These are phyloP conservation scores for Camptogramma bilineatum DNA, from an alignment of 2,888 invertebrate genomes.

Conservation along the genomic window DNA sequence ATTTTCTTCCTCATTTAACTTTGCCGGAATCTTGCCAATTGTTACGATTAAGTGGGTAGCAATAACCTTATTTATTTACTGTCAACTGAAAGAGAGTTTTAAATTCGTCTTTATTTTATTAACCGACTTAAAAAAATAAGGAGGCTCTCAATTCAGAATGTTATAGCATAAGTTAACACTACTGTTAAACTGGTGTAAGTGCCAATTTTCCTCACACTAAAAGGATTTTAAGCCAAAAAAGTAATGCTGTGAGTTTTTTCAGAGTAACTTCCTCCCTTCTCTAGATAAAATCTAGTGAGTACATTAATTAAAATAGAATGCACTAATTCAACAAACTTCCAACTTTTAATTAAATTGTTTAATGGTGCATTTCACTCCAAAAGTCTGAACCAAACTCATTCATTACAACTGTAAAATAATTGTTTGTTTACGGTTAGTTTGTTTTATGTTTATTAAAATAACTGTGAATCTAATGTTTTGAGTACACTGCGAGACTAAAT, in stretches of 20 bases:
- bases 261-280: slow-evolving; percentile 4
- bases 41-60: slow-evolving; percentile 26
- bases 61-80: not conserved
- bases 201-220: too few relatives aligned
- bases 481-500: not conserved
- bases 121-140: too few relatives aligned
- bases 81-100: too few relatives aligned
- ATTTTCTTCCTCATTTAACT: slow-evolving; percentile 78
- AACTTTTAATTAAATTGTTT: slow-evolving; percentile 36
- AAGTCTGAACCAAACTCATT: slow-evolving; percentile 24
- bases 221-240: not conserved
- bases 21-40: slow-evolving; percentile 55
- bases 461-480: not conserved
- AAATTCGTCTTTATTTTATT: too few relatives aligned
- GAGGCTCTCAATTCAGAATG: too few relatives aligned
- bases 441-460: slow-evolving; percentile 2
- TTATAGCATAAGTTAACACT: too few relatives aligned
- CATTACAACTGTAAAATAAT: slow-evolving; percentile 8
- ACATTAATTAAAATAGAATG: slow-evolving; percentile 29
- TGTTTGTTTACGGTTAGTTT: slow-evolving; percentile 17
- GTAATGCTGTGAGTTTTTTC: not conserved
- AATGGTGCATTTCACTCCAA: slow-evolving; percentile 32
- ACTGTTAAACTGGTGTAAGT: too few relatives aligned
- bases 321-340: slow-evolving; percentile 33
- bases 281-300: slow-evolving; percentile 23